Conservation (phyloP, 2,888 invertebrate genomes). For the Horisme vitalbata region DNA sequence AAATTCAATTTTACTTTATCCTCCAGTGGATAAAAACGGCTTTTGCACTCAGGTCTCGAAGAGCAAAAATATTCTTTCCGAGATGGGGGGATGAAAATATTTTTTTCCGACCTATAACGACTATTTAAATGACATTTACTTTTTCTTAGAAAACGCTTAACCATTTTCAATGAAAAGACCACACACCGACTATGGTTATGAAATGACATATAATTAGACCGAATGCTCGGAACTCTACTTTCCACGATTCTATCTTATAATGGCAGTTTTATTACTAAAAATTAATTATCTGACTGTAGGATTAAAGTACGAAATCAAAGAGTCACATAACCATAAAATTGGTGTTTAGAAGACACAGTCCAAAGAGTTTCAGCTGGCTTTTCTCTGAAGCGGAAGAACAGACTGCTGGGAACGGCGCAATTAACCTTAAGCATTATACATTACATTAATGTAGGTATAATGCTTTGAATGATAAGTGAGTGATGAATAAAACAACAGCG, state of each 20-base stretch:
- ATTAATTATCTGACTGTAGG: conserved; percentile 55
- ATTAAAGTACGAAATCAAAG: conserved; percentile 61
- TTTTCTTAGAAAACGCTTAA: neutral
- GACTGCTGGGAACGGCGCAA: too few species aligned
- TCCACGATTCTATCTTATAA: conserved; percentile 38
- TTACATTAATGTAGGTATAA: too few species aligned
- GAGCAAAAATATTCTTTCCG: too few species aligned
- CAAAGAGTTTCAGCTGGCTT: neutral
- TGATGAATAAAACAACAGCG: too few species aligned
- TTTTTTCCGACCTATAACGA: too few species aligned
- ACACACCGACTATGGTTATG: conserved; percentile 38
- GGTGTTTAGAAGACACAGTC: conserved; percentile 53
- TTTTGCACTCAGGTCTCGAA: too few species aligned
- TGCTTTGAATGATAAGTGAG: too few species aligned
- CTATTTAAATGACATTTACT: neutral
- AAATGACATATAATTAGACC: conserved; percentile 43
- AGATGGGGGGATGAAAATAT: too few species aligned
- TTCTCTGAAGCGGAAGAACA: neutral
- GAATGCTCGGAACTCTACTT: conserved; percentile 26
- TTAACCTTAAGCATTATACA: too few species aligned
- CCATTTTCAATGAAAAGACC: conserved; percentile 38
- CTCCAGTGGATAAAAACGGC: too few species aligned
- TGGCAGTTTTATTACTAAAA: conserved; percentile 48
- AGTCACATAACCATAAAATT: conserved; percentile 69
- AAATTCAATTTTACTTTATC: too few species aligned